Evolutionary conservation across 2,797 vertebrate species (phyloP).

Genomic region (Silurus lanzhouensis): DNA sequence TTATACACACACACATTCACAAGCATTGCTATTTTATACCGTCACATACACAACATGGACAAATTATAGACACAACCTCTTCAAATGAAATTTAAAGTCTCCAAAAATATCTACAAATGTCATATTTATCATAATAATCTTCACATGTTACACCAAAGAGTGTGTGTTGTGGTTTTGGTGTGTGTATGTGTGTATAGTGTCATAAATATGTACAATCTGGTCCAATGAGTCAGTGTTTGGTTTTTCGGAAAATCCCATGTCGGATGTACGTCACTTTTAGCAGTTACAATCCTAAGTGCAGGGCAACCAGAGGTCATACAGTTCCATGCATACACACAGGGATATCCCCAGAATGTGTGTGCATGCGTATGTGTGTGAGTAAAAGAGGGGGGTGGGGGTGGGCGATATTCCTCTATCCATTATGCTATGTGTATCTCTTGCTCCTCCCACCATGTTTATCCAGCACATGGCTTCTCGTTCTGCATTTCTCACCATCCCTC

Average conservation of each 20-base stretch:
- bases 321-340: slow-evolving; percentile 27
- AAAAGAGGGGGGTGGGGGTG: slow-evolving; percentile 21
- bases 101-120: not conserved
- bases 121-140: slow-evolving; percentile 10
- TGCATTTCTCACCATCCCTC: slow-evolving; percentile 19
- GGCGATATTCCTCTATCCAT: slow-evolving; percentile 36
- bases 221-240: slow-evolving; percentile 31
- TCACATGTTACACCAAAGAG: not conserved
- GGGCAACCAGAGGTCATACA: slow-evolving; percentile 65
- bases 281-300: slow-evolving; percentile 61
- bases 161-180: not conserved
- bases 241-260: slow-evolving; percentile 6
- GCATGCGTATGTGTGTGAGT: not conserved
- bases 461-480: slow-evolving; percentile 36
- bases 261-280: not conserved
- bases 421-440: slow-evolving; percentile 39
- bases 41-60: slow-evolving; percentile 24
- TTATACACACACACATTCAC: slow-evolving; percentile 2
- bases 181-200: slow-evolving; percentile 24
- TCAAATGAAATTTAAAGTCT: slow-evolving; percentile 9
- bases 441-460: slow-evolving; percentile 49
- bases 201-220: slow-evolving; percentile 7
- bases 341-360: slow-evolving; percentile 44
- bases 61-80: slow-evolving; percentile 39
- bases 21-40: slow-evolving; percentile 8